A percentile compares a stretch with the other conserved stretches of the same genome.
phyloP scores from a whole-genome alignment of 2,113 vertebrate species.

The Suricata suricatta region DNA sequence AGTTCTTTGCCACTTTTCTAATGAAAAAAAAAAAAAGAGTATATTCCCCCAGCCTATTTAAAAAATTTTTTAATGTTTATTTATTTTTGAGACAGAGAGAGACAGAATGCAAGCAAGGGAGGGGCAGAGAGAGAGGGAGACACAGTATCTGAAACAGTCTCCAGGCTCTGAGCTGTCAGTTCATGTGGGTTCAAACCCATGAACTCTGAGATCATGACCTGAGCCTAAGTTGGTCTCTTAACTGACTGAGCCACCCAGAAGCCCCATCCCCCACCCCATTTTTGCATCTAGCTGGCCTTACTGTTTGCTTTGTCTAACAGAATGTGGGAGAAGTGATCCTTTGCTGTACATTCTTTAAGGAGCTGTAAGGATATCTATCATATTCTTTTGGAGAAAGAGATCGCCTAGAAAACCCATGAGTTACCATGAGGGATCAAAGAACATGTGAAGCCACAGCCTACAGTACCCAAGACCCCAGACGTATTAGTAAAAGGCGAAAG shows the following conservation, averaged over 20 bases:
- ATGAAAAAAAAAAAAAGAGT: neutral
- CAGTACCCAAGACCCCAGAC: accelerated
- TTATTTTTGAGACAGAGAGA: too few species aligned
- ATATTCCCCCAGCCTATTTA: neutral
- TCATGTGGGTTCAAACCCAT: too few species aligned
- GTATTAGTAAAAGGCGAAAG: too few species aligned
- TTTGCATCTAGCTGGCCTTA: neutral
- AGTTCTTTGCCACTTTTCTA: neutral
- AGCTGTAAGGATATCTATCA: neutral
- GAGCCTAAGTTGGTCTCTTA: too few species aligned
- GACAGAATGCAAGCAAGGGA: too few species aligned
- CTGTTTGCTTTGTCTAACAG: neutral
- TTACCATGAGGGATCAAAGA: accelerated
- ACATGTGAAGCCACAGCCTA: neutral
- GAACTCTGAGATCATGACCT: too few species aligned
- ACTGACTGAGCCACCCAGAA: too few species aligned
- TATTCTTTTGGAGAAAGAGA: neutral
- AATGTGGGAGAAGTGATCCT: neutral
- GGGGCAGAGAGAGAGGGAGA: too few species aligned
- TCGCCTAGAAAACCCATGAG: neutral
- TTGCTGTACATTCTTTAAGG: neutral
- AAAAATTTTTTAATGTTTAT: too few species aligned
- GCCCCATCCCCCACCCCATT: neutral
- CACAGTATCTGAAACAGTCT: too few species aligned
- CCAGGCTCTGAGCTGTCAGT: too few species aligned